Conservation (phyloP, 2,888 invertebrate species). For the Spilosoma lubricipeda region DNA sequence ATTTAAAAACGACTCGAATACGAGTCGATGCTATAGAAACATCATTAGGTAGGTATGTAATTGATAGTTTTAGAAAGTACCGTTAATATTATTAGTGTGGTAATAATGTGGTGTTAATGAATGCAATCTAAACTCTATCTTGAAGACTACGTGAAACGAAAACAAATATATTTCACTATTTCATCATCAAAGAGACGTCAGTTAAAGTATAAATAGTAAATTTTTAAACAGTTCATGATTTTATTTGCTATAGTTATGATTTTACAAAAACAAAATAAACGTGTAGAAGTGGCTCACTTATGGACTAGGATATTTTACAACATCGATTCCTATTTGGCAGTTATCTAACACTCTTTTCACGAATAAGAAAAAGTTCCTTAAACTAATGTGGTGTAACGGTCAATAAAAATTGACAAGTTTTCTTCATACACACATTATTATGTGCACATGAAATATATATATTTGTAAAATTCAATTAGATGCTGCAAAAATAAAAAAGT, state of each 20-base stretch:
- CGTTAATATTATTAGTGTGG: slow-evolving; percentile 16
- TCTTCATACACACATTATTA: slow-evolving; percentile 27
- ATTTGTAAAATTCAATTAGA: slow-evolving; percentile 20
- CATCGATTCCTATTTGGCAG: slow-evolving; percentile 84
- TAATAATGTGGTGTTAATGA: too few relatives aligned
- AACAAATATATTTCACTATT: slow-evolving; percentile 31
- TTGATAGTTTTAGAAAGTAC: slow-evolving; percentile 38
- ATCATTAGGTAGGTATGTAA: slow-evolving; percentile 39
- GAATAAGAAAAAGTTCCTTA: slow-evolving; percentile 60
- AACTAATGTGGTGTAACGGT: slow-evolving; percentile 57
- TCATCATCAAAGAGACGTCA: slow-evolving; percentile 34
- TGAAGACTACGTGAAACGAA: neutral
- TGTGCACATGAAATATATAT: slow-evolving; percentile 27
- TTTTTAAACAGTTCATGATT: slow-evolving; percentile 35
- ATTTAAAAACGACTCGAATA: slow-evolving; percentile 46
- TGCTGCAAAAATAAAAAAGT: slow-evolving; percentile 23
- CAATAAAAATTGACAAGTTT: slow-evolving; percentile 76
- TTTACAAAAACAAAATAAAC: slow-evolving; percentile 33
- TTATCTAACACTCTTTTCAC: slow-evolving; percentile 76
- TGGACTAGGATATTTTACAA: slow-evolving; percentile 79
- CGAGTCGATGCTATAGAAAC: slow-evolving; percentile 44
- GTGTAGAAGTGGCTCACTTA: slow-evolving; percentile 67
- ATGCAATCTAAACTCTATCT: slow-evolving; percentile 19
- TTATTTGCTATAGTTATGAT: slow-evolving; percentile 25
- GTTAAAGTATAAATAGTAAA: slow-evolving; percentile 40